Base-by-base conservation (phyloP, 2,797 vertebrate genomes). In the Manis pentadactyla region DNA sequence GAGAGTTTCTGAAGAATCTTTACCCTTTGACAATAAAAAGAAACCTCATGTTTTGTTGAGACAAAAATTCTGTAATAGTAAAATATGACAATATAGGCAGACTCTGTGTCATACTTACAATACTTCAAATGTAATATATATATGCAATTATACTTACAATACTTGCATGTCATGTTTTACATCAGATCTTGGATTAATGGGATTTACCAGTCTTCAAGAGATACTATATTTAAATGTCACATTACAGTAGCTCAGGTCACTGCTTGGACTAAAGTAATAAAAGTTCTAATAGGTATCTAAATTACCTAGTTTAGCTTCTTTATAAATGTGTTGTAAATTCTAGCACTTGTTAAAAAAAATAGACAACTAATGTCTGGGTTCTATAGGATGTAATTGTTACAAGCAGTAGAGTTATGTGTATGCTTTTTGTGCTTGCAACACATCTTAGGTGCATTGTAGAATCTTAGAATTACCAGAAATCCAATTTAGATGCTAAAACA, bases 281-380 rank as follows among this genome's bases (percentile, higher is more conserved):
- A 93, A 66, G 19, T 93, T 96, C 46, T 95, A 92, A 91, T 63
- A 96, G 55, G 29, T 92, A 51, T 81, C 81, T 89, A 61, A 87
- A 83, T 96, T 66, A 78, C 61, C 49, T 69, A 6, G 27, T 55
- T 93, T 87, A 87, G 46, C 8, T 49, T 90, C 51, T 90, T 92
- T 89, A 25, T 79, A 53, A 46, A 49, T 69, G 63, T 83, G 64
- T 64, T 37, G 0, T 29, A 79, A 94, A 95, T 94, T 86, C 74
- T 42, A 90, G 19, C 25, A 55, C 27, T 61, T 97, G 21, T 83
- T 90, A 37, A 68, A 93, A 93, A 97, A 96, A 93, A 49, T 93
- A 87, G 15, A 11, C n/a, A 91, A 11, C 21, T 17, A 63, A n/a
- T 34, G 27, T 90, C 31, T 81, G 51, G 11, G 31, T 97, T 96